phyloP scores from a whole-genome alignment of 2,888 invertebrate species.

The Scaptodrosophila latifasciaeformis region DNA sequence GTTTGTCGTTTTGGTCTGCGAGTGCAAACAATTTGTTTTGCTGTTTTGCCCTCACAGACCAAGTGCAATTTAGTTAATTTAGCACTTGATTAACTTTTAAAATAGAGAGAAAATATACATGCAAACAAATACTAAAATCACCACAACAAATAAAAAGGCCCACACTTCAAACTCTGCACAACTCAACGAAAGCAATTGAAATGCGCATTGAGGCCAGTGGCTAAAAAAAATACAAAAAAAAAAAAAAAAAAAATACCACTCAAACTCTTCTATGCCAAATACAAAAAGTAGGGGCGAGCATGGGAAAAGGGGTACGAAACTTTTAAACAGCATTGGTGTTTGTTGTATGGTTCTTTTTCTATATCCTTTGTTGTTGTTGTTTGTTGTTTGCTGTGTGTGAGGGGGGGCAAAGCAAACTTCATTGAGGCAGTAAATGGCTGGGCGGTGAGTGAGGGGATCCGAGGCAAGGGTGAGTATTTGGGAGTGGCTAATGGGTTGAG shows the following conservation, averaged over 20 bases:
- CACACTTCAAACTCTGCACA: conserved; percentile 14
- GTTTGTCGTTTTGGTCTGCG: conserved; percentile 21
- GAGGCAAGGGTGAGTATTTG: too few species aligned
- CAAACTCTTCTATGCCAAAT: too few species aligned
- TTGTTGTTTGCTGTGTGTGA: conserved; percentile 28
- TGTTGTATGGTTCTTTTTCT: conserved; percentile 52
- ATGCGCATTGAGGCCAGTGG: conserved; percentile 44
- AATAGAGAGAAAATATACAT: conserved; percentile 15
- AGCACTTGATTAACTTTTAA: conserved; percentile 61
- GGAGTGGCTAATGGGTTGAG: too few species aligned
- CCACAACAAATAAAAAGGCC: conserved; percentile 13
- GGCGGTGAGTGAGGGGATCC: too few species aligned
- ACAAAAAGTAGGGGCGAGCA: too few species aligned
- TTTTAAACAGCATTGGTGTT: conserved; percentile 53
- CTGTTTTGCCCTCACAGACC: conserved; percentile 15
- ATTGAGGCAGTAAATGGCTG: too few species aligned
- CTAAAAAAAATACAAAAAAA: too few species aligned
- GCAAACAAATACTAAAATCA: not conserved
- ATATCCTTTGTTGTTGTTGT: conserved; percentile 42
- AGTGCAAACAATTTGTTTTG: conserved; percentile 39
- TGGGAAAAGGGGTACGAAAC: not conserved
- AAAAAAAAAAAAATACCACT: too few species aligned
- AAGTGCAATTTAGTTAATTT: conserved; percentile 63
- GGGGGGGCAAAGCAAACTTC: too few species aligned
- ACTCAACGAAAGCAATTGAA: conserved; percentile 50